These are phyloP conservation scores for Fringilla coelebs DNA, from an alignment of 2,797 vertebrate species.

Conservation along the genomic window DNA sequence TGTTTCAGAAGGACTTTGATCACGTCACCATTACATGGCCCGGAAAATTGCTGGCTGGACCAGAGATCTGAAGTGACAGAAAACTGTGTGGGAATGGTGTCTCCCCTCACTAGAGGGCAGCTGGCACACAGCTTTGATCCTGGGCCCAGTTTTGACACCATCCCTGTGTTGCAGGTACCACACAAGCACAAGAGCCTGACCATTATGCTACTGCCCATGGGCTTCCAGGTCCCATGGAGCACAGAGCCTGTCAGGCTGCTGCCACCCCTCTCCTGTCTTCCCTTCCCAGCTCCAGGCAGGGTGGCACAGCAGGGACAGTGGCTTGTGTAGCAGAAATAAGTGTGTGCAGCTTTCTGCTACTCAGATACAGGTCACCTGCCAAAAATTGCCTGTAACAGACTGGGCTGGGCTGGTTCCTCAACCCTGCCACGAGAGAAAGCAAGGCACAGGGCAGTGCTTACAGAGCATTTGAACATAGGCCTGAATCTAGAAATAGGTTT, in stretches of 20 bases:
- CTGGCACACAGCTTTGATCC: not conserved
- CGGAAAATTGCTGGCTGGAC: not conserved
- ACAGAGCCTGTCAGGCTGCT: rapidly evolving
- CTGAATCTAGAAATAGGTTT: not conserved
- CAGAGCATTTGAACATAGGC: not conserved
- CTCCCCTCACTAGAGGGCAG: not conserved
- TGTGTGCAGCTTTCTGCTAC: not conserved
- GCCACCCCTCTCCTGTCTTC: not conserved
- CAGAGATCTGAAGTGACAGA: not conserved
- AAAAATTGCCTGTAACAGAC: not conserved
- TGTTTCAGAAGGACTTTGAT: not conserved
- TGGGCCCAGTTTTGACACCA: rapidly evolving
- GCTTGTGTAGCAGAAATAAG: not conserved
- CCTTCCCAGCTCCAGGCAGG: not conserved
- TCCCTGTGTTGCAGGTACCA: rapidly evolving
- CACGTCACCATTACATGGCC: rapidly evolving
- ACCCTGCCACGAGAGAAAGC: not conserved
- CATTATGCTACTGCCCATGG: rapidly evolving
- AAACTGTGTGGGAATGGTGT: not conserved
- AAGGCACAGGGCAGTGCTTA: not conserved
- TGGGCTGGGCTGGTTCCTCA: not conserved
- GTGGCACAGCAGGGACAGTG: rapidly evolving
- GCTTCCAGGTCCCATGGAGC: rapidly evolving
- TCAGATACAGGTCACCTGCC: not conserved
- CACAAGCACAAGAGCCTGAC: rapidly evolving